A percentile compares a stretch with the other conserved stretches of the same genome.
phyloP scores from a whole-genome alignment of 2,888 invertebrate species.

The Rhagonycha fulva region DNA sequence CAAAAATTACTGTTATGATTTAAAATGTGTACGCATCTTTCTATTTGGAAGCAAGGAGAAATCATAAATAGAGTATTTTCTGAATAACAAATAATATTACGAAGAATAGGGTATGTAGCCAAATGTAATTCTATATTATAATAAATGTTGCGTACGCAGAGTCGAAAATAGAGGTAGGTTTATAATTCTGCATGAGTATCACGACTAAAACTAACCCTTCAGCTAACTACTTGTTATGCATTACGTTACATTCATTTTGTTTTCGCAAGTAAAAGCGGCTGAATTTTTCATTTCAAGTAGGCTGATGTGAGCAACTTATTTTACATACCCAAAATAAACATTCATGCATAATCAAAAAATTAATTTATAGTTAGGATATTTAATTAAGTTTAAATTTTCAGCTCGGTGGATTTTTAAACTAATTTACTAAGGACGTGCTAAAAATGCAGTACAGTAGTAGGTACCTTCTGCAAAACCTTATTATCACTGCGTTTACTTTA shows the following conservation, averaged over 20 bases:
- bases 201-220: conserved; percentile 51
- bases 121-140: conserved; percentile 42
- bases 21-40: conserved; percentile 6
- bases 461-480: not conserved
- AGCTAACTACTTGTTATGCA: conserved; percentile 56
- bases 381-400: not conserved
- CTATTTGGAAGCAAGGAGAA: conserved; percentile 16
- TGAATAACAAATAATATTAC: conserved; percentile 26
- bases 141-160: conserved; percentile 48
- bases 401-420: not conserved
- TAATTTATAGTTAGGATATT: not conserved
- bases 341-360: not conserved
- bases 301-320: conserved; percentile 50
- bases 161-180: conserved; percentile 45
- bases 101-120: conserved; percentile 30
- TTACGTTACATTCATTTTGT: conserved; percentile 55
- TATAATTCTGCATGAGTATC: conserved; percentile 52
- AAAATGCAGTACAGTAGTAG: not conserved
- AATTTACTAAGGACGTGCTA: not conserved
- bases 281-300: conserved; percentile 53
- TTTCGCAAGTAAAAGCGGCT: conserved; percentile 53
- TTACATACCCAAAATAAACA: conserved; percentile 42
- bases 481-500: not conserved
- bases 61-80: conserved; percentile 14
- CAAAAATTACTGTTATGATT: not conserved